phyloP scores from a whole-genome alignment of 2,113 vertebrate genomes.

The Catharus bicknelli region DNA sequence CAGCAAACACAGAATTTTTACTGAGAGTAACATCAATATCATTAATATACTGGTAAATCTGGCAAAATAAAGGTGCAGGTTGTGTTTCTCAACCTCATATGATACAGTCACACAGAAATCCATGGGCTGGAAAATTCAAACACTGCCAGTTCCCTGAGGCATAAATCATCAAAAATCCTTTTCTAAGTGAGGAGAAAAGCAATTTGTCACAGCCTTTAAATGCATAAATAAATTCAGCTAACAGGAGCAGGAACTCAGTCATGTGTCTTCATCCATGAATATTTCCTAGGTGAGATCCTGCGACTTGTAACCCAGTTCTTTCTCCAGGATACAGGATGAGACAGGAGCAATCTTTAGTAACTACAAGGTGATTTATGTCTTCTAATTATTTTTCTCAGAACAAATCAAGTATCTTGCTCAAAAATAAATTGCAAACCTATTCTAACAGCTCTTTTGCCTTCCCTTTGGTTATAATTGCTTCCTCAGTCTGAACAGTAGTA shows the following conservation, averaged over 20 bases:
- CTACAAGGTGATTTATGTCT: neutral
- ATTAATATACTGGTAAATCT: neutral
- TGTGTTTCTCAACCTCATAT: neutral
- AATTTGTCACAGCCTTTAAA: neutral
- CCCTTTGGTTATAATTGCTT: neutral
- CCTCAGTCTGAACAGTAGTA: neutral
- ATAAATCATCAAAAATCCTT: neutral
- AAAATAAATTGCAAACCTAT: neutral
- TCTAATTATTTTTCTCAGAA: neutral
- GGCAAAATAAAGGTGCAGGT: neutral
- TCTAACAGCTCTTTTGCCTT: neutral
- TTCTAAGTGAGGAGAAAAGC: neutral
- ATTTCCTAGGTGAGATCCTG: neutral
- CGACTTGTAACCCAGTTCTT: neutral
- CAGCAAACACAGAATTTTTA: neutral
- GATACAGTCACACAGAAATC: neutral
- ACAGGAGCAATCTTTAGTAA: neutral
- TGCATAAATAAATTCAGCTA: neutral
- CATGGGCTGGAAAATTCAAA: neutral
- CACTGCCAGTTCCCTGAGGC: neutral
- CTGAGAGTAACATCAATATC: neutral
- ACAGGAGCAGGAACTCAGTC: neutral
- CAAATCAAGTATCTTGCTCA: neutral
- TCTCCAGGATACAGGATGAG: neutral
- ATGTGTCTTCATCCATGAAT: neutral